Base-by-base conservation (phyloP, 2,113 vertebrate species). In the Odontesthes bonariensis region DNA sequence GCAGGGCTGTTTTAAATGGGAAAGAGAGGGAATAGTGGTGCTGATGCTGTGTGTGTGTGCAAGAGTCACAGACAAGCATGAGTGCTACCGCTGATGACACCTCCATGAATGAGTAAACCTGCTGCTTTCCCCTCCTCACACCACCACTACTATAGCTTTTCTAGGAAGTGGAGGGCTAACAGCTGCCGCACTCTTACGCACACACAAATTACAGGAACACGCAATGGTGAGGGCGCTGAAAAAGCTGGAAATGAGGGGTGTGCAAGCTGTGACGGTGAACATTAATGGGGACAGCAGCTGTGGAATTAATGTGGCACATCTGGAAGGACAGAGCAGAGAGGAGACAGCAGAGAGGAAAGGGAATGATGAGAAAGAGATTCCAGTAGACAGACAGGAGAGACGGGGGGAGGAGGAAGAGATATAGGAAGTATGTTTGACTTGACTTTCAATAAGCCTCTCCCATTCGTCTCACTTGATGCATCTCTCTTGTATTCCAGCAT, bases 301-400 rank as follows among this genome's bases (percentile, higher is more conserved):
- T 90, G 89, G 90, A 92, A 90, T 92, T 91, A 93, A 92, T 93
- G 90, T 75, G 40, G 86, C 89, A 91, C 87, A 91, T 92, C 91
- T 92, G 91, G 91, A 88, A 87, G 84, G 80, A 91, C 60, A 55
- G 86, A 83, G 84, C 63, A 33, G 68, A 61, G 74, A 46, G 52
- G 32, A 71, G 81, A 82, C 76, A 61, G 79, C 53, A 55, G 63
- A 52, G 62, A 62, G 10, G 69, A 79, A 71, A 81, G 73, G 64
- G 62, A 79, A 69, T 6, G 79, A 61, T 42, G 79, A 85, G 63
- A 76, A 73, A 80, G 68, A 77, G 77, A 81, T 64, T 61, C 72
- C 67, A 79, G 61, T 2, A 56, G 80, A 77, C 42, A 57, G 68
- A 76, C 11, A 74, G 71, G 54, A 73, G 65, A 76, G 52, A 75